Evolutionary conservation across 23 tunicate genomes (phyloP).

Genomic region (Trididemnum miniatum): DNA sequence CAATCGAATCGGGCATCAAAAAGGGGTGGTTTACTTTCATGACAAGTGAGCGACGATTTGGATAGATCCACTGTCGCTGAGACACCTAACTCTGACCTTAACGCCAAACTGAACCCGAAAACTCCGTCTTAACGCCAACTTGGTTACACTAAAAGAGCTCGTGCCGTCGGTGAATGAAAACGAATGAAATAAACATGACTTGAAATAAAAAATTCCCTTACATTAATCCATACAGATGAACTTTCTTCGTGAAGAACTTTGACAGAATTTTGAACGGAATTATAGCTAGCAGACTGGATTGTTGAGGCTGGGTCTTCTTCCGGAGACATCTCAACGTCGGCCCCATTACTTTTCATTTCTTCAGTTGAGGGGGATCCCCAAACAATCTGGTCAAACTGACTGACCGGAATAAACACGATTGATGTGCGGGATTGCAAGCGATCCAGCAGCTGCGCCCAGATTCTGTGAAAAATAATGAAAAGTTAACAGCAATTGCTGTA

Average conservation of each 20-base stretch:
- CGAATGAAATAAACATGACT: no score
- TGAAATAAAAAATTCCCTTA: constrained; percentile 23
- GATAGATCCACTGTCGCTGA: no score
- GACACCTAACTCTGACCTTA: no score
- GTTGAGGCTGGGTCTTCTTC: constrained; percentile 8
- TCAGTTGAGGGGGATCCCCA: neutral
- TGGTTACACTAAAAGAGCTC: no score
- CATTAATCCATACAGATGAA: constrained; percentile 65
- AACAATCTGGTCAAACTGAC: constrained; percentile 43
- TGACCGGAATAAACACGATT: constrained; percentile 57
- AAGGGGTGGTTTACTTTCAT: no score
- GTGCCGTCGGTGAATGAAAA: no score
- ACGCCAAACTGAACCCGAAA: no score
- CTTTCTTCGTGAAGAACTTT: constrained; percentile 60
- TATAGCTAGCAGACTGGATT: neutral
- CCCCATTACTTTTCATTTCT: constrained; percentile 2
- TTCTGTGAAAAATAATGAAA: constrained; percentile 42
- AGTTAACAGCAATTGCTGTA: no score
- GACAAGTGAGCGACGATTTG: no score
- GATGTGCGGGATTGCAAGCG: constrained; percentile 59
- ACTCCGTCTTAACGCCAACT: no score
- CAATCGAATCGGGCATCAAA: no score
- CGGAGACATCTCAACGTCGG: constrained; percentile 43
- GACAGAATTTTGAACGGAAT: constrained; percentile 9
- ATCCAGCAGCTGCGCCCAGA: constrained; percentile 89